A percentile compares a stretch with the other conserved stretches of the same genome.
phyloP scores from a whole-genome alignment of 1,140 invertebrate genomes.

The Trichonephila clavata region DNA sequence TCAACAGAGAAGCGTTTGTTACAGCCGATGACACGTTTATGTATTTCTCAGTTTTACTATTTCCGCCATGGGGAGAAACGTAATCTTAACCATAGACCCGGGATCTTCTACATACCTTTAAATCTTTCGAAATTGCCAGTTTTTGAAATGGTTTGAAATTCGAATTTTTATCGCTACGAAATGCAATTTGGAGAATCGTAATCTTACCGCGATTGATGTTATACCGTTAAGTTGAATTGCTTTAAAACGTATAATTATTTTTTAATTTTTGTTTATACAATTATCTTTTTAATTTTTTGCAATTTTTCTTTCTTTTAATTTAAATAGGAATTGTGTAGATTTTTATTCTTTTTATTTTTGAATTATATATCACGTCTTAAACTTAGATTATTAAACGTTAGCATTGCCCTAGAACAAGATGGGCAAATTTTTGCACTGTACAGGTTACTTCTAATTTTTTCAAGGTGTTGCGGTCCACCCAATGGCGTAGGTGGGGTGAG shows the following conservation, averaged over 20 bases:
- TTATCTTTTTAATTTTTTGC: background rate
- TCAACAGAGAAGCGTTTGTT: slow-evolving; percentile 36
- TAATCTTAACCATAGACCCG: background rate
- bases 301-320: no score
- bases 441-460: no score
- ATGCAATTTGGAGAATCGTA: background rate
- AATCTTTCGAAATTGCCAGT: background rate
- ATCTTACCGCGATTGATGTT: background rate
- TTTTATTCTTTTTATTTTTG: no score
- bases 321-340: no score
- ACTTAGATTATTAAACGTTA: no score
- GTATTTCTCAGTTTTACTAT: background rate
- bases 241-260: background rate
- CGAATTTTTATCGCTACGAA: background rate
- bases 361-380: no score
- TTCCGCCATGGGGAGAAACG: background rate
- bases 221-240: background rate
- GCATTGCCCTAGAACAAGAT: no score
- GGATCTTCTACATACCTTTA: background rate
- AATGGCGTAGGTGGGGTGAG: no score
- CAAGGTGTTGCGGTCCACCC: no score
- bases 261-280: background rate
- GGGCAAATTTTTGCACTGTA: no score
- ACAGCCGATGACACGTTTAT: slow-evolving; percentile 7
- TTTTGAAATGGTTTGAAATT: background rate